These are phyloP conservation scores for Drosophila fungiperda DNA, from an alignment of 2,888 invertebrate species.

Conservation along the genomic window DNA sequence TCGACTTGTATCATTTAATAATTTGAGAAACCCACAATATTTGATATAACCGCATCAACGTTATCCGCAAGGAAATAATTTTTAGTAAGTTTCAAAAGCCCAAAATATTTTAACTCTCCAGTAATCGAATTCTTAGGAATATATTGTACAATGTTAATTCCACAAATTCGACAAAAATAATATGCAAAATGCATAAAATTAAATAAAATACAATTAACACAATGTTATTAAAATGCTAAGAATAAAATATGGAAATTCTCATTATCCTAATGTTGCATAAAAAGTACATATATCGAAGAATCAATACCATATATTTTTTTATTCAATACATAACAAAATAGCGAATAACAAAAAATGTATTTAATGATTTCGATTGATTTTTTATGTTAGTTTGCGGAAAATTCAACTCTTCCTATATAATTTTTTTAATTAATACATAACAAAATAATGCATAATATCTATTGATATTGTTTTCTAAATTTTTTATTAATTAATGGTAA, in stretches of 20 bases:
- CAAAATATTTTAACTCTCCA: neutral
- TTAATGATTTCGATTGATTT: neutral
- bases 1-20: neutral
- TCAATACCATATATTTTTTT: neutral
- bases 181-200: neutral
- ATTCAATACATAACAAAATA: slow-evolving; percentile 1
- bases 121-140: neutral
- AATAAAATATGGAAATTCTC: neutral
- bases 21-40: neutral
- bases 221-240: neutral
- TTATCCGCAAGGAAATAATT: neutral
- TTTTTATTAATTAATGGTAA: neutral
- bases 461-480: neutral
- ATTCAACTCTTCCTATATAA: neutral
- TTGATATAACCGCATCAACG: neutral
- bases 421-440: neutral
- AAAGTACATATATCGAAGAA: neutral
- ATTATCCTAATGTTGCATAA: neutral
- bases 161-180: neutral
- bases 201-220: neutral
- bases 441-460: neutral
- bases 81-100: neutral
- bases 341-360: neutral
- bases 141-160: neutral
- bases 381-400: neutral